Conservation (phyloP, 2,888 invertebrate genomes). For the Neoscelio sp. region DNA sequence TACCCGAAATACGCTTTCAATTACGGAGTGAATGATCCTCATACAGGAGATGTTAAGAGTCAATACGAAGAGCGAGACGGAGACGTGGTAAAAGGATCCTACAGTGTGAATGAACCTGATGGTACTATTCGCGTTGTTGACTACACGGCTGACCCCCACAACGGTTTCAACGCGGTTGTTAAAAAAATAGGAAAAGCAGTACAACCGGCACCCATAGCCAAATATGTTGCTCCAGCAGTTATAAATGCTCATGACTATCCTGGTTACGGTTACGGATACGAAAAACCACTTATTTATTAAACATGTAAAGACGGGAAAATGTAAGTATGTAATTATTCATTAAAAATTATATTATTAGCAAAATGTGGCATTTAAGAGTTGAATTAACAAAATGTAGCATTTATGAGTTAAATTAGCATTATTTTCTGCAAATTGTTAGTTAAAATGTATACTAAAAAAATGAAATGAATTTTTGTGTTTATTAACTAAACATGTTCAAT, state of each 20-base stretch:
- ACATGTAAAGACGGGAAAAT: no score
- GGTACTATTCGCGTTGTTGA: constrained; percentile 81
- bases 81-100: constrained; percentile 81
- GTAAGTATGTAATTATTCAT: no score
- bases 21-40: constrained; percentile 81
- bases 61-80: constrained; percentile 81
- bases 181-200: constrained; percentile 80
- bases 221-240: constrained; percentile 75
- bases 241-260: constrained; percentile 35
- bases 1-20: constrained; percentile 81
- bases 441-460: no score
- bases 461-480: no score
- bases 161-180: constrained; percentile 81
- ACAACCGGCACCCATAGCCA: constrained; percentile 77
- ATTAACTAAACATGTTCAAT: no score
- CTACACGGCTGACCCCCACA: constrained; percentile 81
- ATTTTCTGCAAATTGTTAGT: no score
- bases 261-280: constrained; percentile 54
- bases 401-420: no score
- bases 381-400: no score
- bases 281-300: constrained; percentile 59
- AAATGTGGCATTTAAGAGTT: no score
- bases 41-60: constrained; percentile 81
- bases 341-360: no score
- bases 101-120: constrained; percentile 81